Base-by-base conservation (phyloP, 2,797 vertebrate species). In the Chelon auratus region DNA sequence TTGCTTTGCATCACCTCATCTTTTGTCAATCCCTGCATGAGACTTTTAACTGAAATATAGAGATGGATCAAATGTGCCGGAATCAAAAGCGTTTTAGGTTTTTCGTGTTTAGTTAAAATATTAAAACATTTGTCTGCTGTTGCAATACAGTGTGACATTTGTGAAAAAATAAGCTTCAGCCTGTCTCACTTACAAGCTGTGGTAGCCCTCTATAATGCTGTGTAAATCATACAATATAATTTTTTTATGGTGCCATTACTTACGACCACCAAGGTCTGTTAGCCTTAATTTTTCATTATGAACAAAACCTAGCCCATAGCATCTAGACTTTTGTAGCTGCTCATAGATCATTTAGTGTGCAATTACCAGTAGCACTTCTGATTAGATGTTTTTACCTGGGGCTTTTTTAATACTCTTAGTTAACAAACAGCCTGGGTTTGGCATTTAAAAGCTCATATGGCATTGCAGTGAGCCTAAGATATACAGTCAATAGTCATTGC, bases 31-130 rank as follows among this genome's bases (percentile, higher is more conserved):
- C 48, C 33, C 55, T 89, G 91, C 92, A 91, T 91, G 89, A 18
- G 15, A 86, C 18, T 9, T 78, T 47, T 2, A 64, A 20, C 62
- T 82, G 77, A 91, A 93, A 91, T 90, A 78, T 89, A 39, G 91
- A 93, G 93, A 94, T 94, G 89, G 89, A 86, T 90, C 85, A 87
- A 84, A 89, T 63, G 33, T 66, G 61, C 55, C 20, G 62, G 12
- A 69, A 65, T 26, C 24, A 58, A 59, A 57, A 42, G 8, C 0
- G 24, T 18, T 20, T n/a, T n/a, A n/a, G n/a, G n/a, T n/a, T n/a
- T n/a, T n/a, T n/a, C n/a, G n/a, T n/a, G n/a, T n/a, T n/a, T n/a
- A n/a, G n/a, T n/a, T n/a, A n/a, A n/a, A n/a, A n/a, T n/a, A n/a
- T n/a, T n/a, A 40, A 40, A 14, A 33, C 7, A 8, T 33, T 33